Conservation (phyloP, 2,888 invertebrate species). For the Pseudolycoriella hygida region DNA sequence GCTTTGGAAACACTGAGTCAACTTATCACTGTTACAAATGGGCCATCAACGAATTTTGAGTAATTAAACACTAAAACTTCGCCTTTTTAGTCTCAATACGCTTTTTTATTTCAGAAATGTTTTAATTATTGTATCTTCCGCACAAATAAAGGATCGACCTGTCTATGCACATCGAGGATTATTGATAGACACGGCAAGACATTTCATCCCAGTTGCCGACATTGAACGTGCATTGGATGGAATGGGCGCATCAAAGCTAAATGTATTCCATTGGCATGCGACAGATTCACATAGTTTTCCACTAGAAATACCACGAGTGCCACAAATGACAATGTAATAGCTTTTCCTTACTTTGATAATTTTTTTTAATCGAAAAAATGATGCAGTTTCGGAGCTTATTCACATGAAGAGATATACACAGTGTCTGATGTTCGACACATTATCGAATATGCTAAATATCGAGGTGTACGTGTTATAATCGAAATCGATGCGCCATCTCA, state of each 20-base stretch:
- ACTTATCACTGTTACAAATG: slow-evolving; percentile 31
- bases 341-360: neutral
- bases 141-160: slow-evolving; percentile 58
- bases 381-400: slow-evolving; percentile 53
- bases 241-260: slow-evolving; percentile 77
- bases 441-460: slow-evolving; percentile 52
- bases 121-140: slow-evolving; percentile 41
- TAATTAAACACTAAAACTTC: neutral
- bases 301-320: slow-evolving; percentile 53
- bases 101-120: slow-evolving; percentile 26
- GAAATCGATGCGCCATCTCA: slow-evolving; percentile 85
- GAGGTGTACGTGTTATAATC: slow-evolving; percentile 71
- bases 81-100: too few species aligned
- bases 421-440: slow-evolving; percentile 45
- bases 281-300: slow-evolving; percentile 90
- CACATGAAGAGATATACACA: slow-evolving; percentile 47
- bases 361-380: neutral
- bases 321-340: slow-evolving; percentile 51
- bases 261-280: slow-evolving; percentile 85
- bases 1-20: slow-evolving; percentile 61
- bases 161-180: slow-evolving; percentile 71
- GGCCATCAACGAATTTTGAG: neutral
- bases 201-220: slow-evolving; percentile 56
- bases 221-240: slow-evolving; percentile 61
- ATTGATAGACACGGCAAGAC: slow-evolving; percentile 74